Percentiles rank a stretch among this genome's conserved stretches.
Evolutionary conservation across 2,888 invertebrate species (phyloP).

Genomic region (Pediacus dermestoides): DNA sequence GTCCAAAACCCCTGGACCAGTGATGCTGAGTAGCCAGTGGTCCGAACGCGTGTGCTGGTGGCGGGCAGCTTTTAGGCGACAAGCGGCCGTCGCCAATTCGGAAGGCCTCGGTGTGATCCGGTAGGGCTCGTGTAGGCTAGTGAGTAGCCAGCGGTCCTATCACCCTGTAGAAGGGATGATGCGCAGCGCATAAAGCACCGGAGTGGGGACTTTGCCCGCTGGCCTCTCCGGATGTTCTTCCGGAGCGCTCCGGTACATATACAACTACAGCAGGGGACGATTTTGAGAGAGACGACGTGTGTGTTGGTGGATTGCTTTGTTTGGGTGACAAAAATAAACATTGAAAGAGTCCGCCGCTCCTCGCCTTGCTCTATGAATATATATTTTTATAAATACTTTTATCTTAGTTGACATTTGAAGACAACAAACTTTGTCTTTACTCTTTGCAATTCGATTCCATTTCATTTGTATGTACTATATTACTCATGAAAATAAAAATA

Average conservation of each 20-base stretch:
- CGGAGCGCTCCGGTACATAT: constrained; percentile 39
- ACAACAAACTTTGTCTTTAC: too few relatives aligned
- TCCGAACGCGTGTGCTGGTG: constrained; percentile 50
- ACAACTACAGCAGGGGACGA: too few relatives aligned
- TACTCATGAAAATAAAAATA: too few relatives aligned
- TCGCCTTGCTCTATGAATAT: too few relatives aligned
- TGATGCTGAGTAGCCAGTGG: constrained; percentile 49
- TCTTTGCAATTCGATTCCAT: too few relatives aligned
- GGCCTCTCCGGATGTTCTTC: constrained; percentile 40
- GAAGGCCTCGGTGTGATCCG: constrained; percentile 25
- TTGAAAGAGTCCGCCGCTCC: too few relatives aligned
- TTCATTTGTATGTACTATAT: too few relatives aligned
- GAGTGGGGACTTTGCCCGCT: constrained; percentile 40
- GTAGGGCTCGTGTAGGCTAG: constrained; percentile 45
- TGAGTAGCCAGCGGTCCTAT: constrained; percentile 56
- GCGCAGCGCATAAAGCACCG: constrained; percentile 42
- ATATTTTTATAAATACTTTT: too few relatives aligned
- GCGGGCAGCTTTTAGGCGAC: constrained; percentile 36
- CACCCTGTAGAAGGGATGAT: constrained; percentile 53
- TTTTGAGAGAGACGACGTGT: too few relatives aligned
- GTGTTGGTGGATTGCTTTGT: too few relatives aligned
- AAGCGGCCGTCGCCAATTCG: constrained; percentile 35
- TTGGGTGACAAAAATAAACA: too few relatives aligned
- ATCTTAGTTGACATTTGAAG: too few relatives aligned
- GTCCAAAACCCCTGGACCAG: constrained; percentile 34